These are phyloP conservation scores for Drosophila biarmipes DNA, from an alignment of 1,140 invertebrate genomes.

Conservation along the genomic window DNA sequence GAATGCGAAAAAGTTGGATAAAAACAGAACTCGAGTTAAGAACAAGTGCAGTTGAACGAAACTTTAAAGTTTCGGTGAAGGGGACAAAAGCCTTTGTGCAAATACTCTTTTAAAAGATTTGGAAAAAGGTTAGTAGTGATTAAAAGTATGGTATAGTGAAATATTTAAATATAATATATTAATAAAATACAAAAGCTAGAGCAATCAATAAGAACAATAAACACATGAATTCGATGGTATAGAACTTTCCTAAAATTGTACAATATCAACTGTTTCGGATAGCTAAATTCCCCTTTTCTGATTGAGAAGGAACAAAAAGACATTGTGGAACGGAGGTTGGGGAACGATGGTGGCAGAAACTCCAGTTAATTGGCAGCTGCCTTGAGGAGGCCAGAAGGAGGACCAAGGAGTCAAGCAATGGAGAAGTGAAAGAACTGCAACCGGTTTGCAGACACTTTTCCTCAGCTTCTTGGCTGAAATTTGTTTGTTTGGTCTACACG, in stretches of 20 bases:
- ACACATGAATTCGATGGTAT: too few species aligned
- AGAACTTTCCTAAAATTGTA: not conserved
- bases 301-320: conserved; percentile 13
- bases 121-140: not conserved
- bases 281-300: not conserved
- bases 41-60: conserved; percentile 53
- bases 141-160: too few species aligned
- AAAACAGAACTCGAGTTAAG: conserved; percentile 18
- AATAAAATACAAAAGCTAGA: too few species aligned
- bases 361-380: conserved; percentile 37
- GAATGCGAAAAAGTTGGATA: conserved; percentile 52
- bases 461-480: conserved; percentile 5
- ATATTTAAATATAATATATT: too few species aligned
- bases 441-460: conserved; percentile 40
- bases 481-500: conserved; percentile 40
- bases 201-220: too few species aligned
- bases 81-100: conserved; percentile 15
- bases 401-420: conserved; percentile 7
- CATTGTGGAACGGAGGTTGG: conserved; percentile 5
- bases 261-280: not conserved
- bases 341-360: conserved; percentile 1
- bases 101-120: conserved; percentile 24
- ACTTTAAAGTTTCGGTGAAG: conserved; percentile 50
- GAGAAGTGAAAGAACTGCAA: conserved; percentile 28
- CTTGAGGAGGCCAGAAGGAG: conserved; percentile 20